Evolutionary conservation across 2,113 vertebrate genomes (phyloP), one percentile per base, ranked within the genome.

Genomic region (Strix uralensis): DNA sequence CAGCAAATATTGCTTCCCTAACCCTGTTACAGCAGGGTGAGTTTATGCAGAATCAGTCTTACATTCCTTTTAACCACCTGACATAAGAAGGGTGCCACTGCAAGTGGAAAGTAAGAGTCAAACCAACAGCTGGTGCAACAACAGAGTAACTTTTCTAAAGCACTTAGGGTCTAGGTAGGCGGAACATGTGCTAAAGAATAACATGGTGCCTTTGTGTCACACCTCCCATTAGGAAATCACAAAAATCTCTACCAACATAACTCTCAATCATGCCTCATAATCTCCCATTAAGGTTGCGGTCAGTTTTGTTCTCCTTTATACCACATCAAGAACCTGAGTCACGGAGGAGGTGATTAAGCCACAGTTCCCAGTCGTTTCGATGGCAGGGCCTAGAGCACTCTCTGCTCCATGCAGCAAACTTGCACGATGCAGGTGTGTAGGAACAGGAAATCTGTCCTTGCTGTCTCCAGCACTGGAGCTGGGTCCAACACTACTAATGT

Each of bases 281-380:
- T 74, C 13, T 17, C 21, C 59, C 20, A 29, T 74, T 55, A 59
- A 57, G 46, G 12, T 7, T 82, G 46, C 30, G 18, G 51, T 40
- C n/a, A 46, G 34, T 75, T 90, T 72, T 75, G 62, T 69, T 95
- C 58, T 82, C 29, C 46, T 86, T 95, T 83, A 54, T 23, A 30
- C 0, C 13, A 26, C 85, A 58, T 29, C 18, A 67, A 77, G 51
- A 88, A 40, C 21, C 36, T 42, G 57, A 79, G 30, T 59, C 11
- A 5, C 49, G 21, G 47, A 89, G 27, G 32, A 32, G 19, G 20
- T 81, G 59, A 36, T 52, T 25, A 74, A 78, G 27, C 22, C 12
- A 13, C 21, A 40, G 18, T 15, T 74, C 32, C 29, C 25, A 66
- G 40, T 17, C 15, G 34, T 83, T 85, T 55, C 78, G 47, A 11